Conservation (phyloP, 2,888 invertebrate genomes). For the Chydorus sphaericus region DNA sequence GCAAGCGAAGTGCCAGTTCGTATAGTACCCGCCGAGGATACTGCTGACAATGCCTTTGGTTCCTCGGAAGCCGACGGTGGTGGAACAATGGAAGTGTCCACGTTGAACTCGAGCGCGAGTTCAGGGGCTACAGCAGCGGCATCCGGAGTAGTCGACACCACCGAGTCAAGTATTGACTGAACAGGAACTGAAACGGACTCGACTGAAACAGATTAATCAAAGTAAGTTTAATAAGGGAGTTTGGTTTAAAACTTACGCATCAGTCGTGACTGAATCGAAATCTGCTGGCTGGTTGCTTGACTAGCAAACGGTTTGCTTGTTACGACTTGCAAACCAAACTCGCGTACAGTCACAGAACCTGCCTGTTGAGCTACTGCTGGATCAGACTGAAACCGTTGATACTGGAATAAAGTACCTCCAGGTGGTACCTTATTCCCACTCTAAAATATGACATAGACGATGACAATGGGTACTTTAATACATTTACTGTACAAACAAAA, state of each 20-base stretch:
- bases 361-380: neutral
- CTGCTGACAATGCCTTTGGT: neutral
- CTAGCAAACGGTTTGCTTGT: neutral
- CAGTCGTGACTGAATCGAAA: slow-evolving; percentile 26
- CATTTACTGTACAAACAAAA: too few relatives aligned
- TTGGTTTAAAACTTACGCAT: slow-evolving; percentile 23
- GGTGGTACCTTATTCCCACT: too few relatives aligned
- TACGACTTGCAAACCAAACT: too few relatives aligned
- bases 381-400: neutral
- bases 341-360: too few relatives aligned
- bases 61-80: neutral
- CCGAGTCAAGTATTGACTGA: too few relatives aligned
- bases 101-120: neutral
- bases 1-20: neutral
- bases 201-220: neutral
- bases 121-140: too few relatives aligned
- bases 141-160: too few relatives aligned
- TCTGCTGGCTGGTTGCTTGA: slow-evolving; percentile 17
- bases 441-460: too few relatives aligned
- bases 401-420: too few relatives aligned
- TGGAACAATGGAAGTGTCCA: neutral
- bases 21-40: neutral
- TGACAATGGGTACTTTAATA: too few relatives aligned
- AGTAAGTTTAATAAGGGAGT: neutral
- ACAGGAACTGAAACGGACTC: too few relatives aligned